Conservation (phyloP, 2,888 invertebrate species). For the Bedellia somnulentella region DNA sequence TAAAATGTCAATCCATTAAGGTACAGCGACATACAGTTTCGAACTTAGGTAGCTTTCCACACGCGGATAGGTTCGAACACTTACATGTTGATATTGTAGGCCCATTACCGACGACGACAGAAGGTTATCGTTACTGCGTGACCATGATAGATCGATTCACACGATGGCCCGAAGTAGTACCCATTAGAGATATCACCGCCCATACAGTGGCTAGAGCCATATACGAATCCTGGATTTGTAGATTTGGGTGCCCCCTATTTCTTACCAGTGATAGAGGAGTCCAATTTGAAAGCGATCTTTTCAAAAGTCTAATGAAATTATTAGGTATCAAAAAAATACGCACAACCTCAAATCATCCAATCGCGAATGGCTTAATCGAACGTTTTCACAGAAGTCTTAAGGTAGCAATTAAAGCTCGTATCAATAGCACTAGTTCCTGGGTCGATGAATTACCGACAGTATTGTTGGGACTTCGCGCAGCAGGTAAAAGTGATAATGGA, state of each 20-base stretch:
- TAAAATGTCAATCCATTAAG: constrained; percentile 1
- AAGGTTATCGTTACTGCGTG: constrained; percentile 12
- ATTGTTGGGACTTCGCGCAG: constrained; percentile 12
- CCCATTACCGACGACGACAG: constrained; percentile 5
- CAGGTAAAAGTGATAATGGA: constrained; percentile 6
- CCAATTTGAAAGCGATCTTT: constrained; percentile 20
- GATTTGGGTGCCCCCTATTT: constrained; percentile 3
- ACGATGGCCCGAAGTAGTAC: constrained; percentile 12
- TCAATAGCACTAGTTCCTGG: constrained; percentile 10
- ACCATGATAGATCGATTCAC: constrained; percentile 13
- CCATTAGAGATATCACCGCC: constrained; percentile 11
- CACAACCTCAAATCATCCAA: constrained; percentile 12
- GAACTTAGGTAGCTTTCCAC: background rate
- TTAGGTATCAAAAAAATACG: constrained; percentile 6
- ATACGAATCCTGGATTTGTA: constrained; percentile 5
- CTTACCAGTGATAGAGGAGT: constrained; percentile 21
- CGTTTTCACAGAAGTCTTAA: constrained; percentile 10
- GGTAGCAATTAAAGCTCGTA: constrained; percentile 7
- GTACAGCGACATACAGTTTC: constrained; percentile 1
- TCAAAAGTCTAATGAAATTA: constrained; percentile 13
- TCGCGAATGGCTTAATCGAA: constrained; percentile 10
- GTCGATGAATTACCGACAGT: constrained; percentile 19
- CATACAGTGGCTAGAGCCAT: constrained; percentile 11
- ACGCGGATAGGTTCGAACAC: constrained; percentile 4
- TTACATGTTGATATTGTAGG: constrained; percentile 5